A percentile compares a stretch with the other conserved stretches of the same genome.
Evolutionary conservation across 2,797 vertebrate species (phyloP).

Genomic region (Tiaroga cobitis): DNA sequence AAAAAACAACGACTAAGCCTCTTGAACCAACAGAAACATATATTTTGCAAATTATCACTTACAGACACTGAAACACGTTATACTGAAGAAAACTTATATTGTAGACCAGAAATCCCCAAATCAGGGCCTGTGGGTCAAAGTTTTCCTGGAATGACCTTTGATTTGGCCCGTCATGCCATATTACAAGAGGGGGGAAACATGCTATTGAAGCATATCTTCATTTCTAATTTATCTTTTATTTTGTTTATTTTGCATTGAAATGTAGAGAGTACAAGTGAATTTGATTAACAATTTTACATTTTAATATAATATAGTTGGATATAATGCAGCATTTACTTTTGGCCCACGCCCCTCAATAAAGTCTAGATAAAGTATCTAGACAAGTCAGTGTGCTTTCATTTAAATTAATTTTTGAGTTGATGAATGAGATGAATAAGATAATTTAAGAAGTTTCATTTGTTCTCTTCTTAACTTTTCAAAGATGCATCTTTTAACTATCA

Average conservation of each 20-base stretch:
- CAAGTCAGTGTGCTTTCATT: neutral
- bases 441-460: neutral
- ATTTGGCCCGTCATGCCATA: neutral
- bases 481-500: neutral
- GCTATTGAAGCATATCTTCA: neutral
- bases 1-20: neutral
- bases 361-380: too few species aligned
- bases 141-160: neutral
- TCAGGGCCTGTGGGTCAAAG: neutral
- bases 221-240: too few species aligned
- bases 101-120: neutral
- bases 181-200: neutral
- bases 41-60: neutral
- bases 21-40: neutral
- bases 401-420: neutral
- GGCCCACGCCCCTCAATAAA: neutral
- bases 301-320: neutral
- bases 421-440: neutral
- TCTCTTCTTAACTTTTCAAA: conserved; percentile 19
- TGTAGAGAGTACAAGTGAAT: neutral
- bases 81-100: neutral
- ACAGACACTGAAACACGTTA: neutral
- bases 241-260: neutral
- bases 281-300: neutral
- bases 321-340: too few species aligned